Evolutionary conservation across 1,140 invertebrate genomes (phyloP).

Genomic region (Pentalonia nigronervosa): DNA sequence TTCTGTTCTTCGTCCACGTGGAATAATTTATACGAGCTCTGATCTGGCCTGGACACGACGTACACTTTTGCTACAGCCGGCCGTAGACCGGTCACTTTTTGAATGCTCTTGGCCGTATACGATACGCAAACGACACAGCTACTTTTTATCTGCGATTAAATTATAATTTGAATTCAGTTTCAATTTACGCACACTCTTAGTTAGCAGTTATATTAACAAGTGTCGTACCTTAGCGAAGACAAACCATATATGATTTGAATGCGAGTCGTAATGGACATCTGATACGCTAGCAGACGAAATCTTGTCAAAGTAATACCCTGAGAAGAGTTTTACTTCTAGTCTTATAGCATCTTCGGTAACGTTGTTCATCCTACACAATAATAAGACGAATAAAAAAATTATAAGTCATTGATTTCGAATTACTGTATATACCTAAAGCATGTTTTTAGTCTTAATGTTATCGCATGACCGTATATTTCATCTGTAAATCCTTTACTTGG

Average conservation of each 20-base stretch:
- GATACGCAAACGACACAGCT: constrained; percentile 70
- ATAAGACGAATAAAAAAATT: background rate
- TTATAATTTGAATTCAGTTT: background rate
- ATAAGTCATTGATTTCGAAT: background rate
- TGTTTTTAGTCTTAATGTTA: background rate
- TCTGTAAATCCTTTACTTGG: constrained; percentile 65
- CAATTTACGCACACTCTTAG: background rate
- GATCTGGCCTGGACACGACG: constrained; percentile 68
- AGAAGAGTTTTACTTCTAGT: constrained; percentile 70
- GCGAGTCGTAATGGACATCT: constrained; percentile 68
- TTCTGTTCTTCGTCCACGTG: constrained; percentile 68
- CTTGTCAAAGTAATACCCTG: constrained; percentile 69
- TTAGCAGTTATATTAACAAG: background rate
- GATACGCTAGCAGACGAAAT: constrained; percentile 67
- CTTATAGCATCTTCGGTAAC: constrained; percentile 69
- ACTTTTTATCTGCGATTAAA: constrained; percentile 63
- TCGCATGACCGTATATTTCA: constrained; percentile 35
- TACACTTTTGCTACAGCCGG: constrained; percentile 71
- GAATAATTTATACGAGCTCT: constrained; percentile 71
- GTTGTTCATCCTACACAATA: constrained; percentile 69
- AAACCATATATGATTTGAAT: constrained; percentile 71
- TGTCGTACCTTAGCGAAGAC: constrained; percentile 67
- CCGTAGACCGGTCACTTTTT: constrained; percentile 68
- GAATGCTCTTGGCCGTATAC: constrained; percentile 68
- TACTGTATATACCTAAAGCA: background rate